These are phyloP conservation scores for Lepidurus apus DNA, from an alignment of 1,140 invertebrate genomes.

Conservation along the genomic window DNA sequence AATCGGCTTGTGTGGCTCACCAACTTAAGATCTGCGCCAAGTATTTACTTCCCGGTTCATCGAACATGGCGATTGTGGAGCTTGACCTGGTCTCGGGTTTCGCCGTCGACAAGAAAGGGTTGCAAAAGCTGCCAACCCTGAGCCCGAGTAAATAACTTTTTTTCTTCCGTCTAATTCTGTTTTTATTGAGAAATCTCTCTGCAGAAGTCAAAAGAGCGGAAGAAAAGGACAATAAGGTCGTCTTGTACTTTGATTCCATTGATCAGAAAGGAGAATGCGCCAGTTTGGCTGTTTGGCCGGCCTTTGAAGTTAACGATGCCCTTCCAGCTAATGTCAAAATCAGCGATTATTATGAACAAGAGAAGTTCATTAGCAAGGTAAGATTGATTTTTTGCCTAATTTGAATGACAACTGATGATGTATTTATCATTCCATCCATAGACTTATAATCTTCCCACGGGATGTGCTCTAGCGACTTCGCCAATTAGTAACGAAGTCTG, in stretches of 20 bases:
- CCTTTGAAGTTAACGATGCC: neutral
- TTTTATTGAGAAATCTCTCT: neutral
- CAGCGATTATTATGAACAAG: slow-evolving; percentile 64
- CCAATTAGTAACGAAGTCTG: no score
- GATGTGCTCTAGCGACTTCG: no score
- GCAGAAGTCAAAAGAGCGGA: neutral
- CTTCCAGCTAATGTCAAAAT: slow-evolving; percentile 52
- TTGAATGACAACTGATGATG: slow-evolving; percentile 37
- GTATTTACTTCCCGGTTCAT: slow-evolving; percentile 32
- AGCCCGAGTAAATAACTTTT: neutral
- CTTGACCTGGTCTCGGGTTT: slow-evolving; percentile 60
- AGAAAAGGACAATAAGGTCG: neutral
- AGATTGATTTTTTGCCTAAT: neutral
- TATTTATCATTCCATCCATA: neutral
- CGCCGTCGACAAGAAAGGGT: slow-evolving; percentile 48
- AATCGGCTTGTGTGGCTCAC: neutral
- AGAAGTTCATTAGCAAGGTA: slow-evolving; percentile 34
- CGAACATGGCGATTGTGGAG: slow-evolving; percentile 61
- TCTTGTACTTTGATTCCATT: neutral
- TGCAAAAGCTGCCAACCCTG: neutral
- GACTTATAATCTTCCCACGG: no score
- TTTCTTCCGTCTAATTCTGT: neutral
- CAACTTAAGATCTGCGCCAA: neutral
- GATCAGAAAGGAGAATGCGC: neutral
- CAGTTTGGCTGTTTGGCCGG: neutral